phyloP scores from a whole-genome alignment of 1,140 invertebrate genomes.

The Lepidotrigona ventralis region DNA sequence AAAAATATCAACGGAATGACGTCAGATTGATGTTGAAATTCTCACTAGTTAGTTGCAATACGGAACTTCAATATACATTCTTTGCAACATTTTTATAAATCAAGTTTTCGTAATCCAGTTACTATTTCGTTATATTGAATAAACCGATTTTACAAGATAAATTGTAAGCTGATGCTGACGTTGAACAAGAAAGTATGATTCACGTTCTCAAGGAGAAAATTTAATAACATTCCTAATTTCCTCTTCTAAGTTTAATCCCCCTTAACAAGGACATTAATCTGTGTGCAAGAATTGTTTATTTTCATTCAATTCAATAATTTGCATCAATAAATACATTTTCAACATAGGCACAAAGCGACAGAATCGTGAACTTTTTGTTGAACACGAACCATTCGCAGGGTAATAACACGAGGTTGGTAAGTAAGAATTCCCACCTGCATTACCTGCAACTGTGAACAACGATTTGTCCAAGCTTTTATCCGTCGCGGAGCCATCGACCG shows the following conservation, averaged over 20 bases:
- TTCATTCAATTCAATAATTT: background rate
- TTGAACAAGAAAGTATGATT: background rate
- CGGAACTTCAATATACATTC: background rate
- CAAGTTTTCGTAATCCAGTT: background rate
- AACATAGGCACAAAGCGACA: background rate
- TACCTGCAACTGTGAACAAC: constrained; percentile 3
- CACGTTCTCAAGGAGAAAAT: background rate
- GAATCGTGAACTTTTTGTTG: background rate
- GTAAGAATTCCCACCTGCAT: background rate
- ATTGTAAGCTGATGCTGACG: background rate
- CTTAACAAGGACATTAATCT: background rate
- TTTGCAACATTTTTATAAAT: background rate
- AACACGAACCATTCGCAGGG: background rate
- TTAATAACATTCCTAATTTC: background rate
- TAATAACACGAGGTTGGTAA: background rate
- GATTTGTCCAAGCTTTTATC: background rate
- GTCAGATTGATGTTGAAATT: background rate
- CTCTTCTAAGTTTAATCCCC: background rate
- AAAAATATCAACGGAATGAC: background rate
- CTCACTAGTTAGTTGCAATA: background rate
- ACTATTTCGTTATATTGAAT: background rate
- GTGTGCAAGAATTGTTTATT: background rate
- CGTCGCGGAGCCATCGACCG: too few relatives aligned
- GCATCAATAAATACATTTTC: background rate
- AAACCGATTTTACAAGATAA: background rate